phyloP scores from a whole-genome alignment of 2,797 vertebrate genomes.

The Catamblyrhynchus diadema region DNA sequence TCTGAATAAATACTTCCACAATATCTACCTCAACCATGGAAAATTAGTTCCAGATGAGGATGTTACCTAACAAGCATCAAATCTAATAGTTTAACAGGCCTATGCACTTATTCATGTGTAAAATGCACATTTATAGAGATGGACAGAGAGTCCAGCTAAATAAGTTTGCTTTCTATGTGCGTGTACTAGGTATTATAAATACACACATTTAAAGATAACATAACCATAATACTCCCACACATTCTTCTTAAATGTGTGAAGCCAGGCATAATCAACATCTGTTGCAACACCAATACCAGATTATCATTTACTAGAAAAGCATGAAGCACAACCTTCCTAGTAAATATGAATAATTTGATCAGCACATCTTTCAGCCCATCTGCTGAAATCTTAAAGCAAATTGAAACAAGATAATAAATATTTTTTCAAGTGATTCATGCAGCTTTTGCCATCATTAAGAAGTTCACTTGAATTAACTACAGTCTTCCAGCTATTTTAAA shows the following conservation, averaged over 20 bases:
- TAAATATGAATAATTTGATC: slow-evolving; percentile 37
- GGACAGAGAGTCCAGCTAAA: background rate
- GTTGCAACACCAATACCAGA: background rate
- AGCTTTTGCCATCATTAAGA: background rate
- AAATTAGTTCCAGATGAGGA: background rate
- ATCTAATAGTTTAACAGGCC: background rate
- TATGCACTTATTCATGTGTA: background rate
- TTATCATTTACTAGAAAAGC: background rate
- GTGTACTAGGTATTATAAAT: background rate
- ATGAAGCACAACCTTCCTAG: background rate
- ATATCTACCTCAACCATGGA: background rate
- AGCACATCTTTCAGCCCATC: background rate
- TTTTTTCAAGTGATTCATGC: background rate
- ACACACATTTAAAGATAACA: background rate
- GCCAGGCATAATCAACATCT: background rate
- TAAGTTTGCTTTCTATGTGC: background rate
- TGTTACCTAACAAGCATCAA: background rate
- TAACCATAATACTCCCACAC: background rate
- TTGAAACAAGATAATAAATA: background rate
- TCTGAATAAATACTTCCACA: background rate
- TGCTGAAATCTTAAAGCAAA: background rate
- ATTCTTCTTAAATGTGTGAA: background rate
- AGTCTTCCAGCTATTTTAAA: background rate
- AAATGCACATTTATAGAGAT: background rate
- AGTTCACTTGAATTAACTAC: background rate